These are phyloP conservation scores for Philotrypesis tridentata DNA, from an alignment of 1,140 invertebrate species.

Conservation along the genomic window DNA sequence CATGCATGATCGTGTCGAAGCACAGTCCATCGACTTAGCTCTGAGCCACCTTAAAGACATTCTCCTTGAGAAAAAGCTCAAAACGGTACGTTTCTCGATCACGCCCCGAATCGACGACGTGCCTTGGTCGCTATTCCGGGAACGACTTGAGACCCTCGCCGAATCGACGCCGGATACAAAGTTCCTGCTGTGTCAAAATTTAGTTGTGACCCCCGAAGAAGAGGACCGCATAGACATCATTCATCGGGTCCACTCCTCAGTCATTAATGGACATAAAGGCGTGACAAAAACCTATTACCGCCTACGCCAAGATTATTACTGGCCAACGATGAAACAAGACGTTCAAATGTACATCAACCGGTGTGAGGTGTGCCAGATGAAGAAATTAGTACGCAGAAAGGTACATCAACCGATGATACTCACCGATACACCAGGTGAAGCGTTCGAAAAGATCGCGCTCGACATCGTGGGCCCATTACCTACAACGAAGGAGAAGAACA, in stretches of 20 bases:
- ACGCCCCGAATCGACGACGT: not conserved
- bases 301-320: not conserved
- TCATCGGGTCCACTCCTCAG: not conserved
- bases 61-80: not conserved
- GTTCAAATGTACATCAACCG: not conserved
- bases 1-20: too few relatives aligned
- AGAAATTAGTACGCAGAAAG: slow-evolving; percentile 25
- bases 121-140: not conserved
- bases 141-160: not conserved
- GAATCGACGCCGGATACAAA: not conserved
- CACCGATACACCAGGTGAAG: slow-evolving; percentile 8
- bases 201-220: not conserved
- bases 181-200: not conserved
- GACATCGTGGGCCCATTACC: slow-evolving; percentile 38
- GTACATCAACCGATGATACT: slow-evolving; percentile 17
- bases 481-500: not conserved
- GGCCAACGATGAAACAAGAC: not conserved
- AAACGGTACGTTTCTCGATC: not conserved
- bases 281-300: not conserved
- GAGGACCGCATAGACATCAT: not conserved
- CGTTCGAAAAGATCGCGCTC: slow-evolving; percentile 34
- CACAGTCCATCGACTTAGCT: not conserved
- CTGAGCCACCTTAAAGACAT: not conserved
- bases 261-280: not conserved
- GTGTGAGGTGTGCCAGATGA: not conserved